A percentile compares a stretch with the other conserved stretches of the same genome.
Evolutionary conservation across 2,113 vertebrate species (phyloP).

Genomic region (Brachionichthys hirsutus): DNA sequence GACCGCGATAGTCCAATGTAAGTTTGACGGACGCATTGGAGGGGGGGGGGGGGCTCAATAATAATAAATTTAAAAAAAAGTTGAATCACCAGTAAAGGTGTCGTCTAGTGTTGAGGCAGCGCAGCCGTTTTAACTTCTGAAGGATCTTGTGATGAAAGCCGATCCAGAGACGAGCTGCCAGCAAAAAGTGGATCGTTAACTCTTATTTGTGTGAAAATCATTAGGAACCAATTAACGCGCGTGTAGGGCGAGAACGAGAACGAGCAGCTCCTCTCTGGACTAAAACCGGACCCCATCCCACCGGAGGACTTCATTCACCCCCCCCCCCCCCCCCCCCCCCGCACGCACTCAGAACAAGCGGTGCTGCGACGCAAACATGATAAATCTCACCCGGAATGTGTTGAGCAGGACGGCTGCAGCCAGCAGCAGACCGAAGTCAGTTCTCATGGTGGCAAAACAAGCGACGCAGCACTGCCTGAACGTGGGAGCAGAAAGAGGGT

Average conservation of each 20-base stretch:
- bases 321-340: conserved; percentile 20
- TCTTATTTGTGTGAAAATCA: conserved; percentile 26
- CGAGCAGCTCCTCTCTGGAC: conserved; percentile 7
- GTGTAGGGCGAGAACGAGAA: conserved; percentile 16
- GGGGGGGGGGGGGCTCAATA: too few species aligned
- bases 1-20: too few species aligned
- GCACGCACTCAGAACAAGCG: not conserved
- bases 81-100: too few species aligned
- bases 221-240: conserved; percentile 34
- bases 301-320: conserved; percentile 38
- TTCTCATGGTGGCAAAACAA: conserved; percentile 75
- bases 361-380: not conserved
- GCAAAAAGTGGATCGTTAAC: not conserved
- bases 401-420: conserved; percentile 70
- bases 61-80: too few species aligned
- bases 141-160: not conserved
- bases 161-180: too few species aligned
- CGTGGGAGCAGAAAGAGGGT: conserved; percentile 48
- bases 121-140: conserved; percentile 36
- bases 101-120: too few species aligned
- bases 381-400: conserved; percentile 73
- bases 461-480: conserved; percentile 36
- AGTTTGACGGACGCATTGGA: too few species aligned
- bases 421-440: conserved; percentile 72
- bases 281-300: conserved; percentile 22